A percentile compares a stretch with the other conserved stretches of the same genome.
Conservation (phyloP, 2,888 invertebrate species). For the Gymnoscelis rufifasciata region DNA sequence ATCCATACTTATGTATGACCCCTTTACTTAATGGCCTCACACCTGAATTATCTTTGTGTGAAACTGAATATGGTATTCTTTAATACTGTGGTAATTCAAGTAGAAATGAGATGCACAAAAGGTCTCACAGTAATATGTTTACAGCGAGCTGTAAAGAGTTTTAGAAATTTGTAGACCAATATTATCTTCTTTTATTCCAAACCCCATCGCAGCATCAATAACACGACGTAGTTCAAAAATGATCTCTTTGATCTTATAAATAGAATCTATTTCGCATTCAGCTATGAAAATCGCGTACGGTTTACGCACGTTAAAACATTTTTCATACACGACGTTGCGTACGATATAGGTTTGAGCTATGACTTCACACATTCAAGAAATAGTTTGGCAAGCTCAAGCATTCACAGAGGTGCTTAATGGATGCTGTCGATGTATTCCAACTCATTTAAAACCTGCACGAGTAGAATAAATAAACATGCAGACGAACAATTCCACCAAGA, state of each 20-base stretch:
- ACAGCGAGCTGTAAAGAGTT: background rate
- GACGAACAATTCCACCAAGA: conserved; percentile 45
- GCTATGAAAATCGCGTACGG: too few species aligned
- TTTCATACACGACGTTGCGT: background rate
- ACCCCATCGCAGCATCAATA: too few species aligned
- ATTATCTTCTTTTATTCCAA: too few species aligned
- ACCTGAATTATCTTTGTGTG: conserved; percentile 36
- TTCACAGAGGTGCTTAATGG: background rate
- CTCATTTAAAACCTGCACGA: background rate
- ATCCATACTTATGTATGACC: conserved; percentile 26
- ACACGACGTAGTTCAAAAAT: too few species aligned
- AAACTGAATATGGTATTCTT: background rate
- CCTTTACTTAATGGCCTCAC: conserved; percentile 9
- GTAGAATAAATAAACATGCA: conserved; percentile 25
- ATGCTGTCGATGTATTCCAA: background rate
- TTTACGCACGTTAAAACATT: too few species aligned
- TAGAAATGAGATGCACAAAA: background rate
- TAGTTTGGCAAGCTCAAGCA: background rate
- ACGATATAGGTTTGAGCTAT: too few species aligned
- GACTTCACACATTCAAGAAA: background rate
- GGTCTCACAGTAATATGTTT: background rate
- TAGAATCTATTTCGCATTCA: too few species aligned
- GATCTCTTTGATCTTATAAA: too few species aligned
- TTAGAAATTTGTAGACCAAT: too few species aligned
- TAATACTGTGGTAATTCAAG: background rate